These are phyloP conservation scores for Crenuchus spilurus DNA, from an alignment of 2,797 vertebrate genomes.

Conservation along the genomic window DNA sequence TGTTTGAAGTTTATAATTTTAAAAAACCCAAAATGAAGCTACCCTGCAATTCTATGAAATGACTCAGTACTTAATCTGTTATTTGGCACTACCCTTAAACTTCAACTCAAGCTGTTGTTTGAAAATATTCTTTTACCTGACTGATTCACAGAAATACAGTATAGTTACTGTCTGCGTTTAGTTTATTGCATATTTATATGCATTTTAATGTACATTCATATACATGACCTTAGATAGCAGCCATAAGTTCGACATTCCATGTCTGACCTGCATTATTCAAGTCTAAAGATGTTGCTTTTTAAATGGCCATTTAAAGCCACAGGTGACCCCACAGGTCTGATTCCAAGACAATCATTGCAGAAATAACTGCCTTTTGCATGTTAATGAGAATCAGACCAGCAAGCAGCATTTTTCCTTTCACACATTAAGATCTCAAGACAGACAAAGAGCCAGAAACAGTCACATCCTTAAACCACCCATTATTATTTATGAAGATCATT, in stretches of 20 bases:
- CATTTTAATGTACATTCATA: too few relatives aligned
- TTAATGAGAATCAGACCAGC: slow-evolving; percentile 7
- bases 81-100: too few relatives aligned
- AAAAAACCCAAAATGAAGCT: too few relatives aligned
- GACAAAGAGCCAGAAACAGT: slow-evolving; percentile 18
- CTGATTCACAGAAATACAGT: too few relatives aligned
- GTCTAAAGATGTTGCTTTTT: slow-evolving; percentile 15
- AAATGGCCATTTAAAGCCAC: slow-evolving; percentile 32
- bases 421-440: slow-evolving; percentile 19
- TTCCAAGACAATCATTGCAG: slow-evolving; percentile 22
- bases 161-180: too few relatives aligned
- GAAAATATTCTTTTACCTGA: too few relatives aligned
- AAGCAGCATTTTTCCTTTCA: slow-evolving; percentile 6
- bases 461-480: slow-evolving; percentile 44
- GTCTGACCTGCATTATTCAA: slow-evolving; percentile 9
- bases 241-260: not conserved
- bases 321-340: slow-evolving; percentile 32
- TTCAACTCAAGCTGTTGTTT: too few relatives aligned
- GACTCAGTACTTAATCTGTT: too few relatives aligned
- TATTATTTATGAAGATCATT: slow-evolving; percentile 55
- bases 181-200: too few relatives aligned
- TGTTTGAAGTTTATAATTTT: too few relatives aligned
- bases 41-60: too few relatives aligned
- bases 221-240: not conserved
- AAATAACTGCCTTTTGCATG: slow-evolving; percentile 20